phyloP scores from a whole-genome alignment of 2,888 invertebrate genomes.

The Megalurothrips usitatus region DNA sequence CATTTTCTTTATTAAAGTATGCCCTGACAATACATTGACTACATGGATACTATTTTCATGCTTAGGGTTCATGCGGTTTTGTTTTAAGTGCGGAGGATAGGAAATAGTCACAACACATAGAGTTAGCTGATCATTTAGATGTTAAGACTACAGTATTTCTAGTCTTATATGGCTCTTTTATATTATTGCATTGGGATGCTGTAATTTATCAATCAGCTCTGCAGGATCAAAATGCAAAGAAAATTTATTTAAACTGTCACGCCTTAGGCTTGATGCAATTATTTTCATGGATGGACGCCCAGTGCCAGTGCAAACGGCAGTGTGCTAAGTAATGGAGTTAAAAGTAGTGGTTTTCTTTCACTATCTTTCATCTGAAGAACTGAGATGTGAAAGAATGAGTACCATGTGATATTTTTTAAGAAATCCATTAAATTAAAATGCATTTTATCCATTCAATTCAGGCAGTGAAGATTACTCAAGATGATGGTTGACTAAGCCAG shows the following conservation, averaged over 20 bases:
- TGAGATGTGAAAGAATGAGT: constrained; percentile 5
- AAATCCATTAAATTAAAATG: no score
- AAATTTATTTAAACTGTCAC: not conserved
- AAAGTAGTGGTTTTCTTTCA: not conserved
- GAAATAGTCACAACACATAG: not conserved
- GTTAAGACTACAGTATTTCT: not conserved
- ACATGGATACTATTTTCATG: not conserved
- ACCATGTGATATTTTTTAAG: not conserved
- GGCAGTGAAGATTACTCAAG: no score
- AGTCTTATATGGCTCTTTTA: not conserved
- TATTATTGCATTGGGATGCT: no score
- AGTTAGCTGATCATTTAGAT: not conserved
- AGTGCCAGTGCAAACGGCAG: not conserved
- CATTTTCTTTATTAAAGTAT: not conserved
- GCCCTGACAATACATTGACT: constrained; percentile 1
- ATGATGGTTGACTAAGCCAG: no score
- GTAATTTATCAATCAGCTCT: no score
- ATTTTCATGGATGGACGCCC: not conserved
- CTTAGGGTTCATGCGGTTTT: not conserved
- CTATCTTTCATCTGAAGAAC: not conserved
- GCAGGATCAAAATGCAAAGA: not conserved
- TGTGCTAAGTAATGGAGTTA: not conserved
- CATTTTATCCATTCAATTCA: no score
- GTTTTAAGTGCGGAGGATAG: not conserved
- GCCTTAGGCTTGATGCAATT: not conserved